phyloP scores from a whole-genome alignment of 2,113 vertebrate genomes.

The Thymallus thymallus region DNA sequence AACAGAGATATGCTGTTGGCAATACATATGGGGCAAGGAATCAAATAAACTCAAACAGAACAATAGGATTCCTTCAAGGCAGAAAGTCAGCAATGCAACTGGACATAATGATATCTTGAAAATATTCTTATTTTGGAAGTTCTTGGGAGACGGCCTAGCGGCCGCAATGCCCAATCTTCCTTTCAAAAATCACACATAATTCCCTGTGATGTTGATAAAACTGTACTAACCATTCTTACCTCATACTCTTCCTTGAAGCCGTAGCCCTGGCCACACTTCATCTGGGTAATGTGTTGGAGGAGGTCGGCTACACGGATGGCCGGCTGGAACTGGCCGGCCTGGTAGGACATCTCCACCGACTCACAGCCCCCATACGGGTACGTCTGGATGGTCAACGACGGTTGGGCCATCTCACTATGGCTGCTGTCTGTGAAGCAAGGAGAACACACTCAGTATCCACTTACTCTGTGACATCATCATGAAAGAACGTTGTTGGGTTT shows the following conservation, averaged over 20 bases:
- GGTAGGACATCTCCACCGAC: conserved; percentile 94
- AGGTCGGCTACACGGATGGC: conserved; percentile 95
- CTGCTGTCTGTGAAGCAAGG: conserved; percentile 77
- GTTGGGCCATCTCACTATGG: conserved; percentile 87
- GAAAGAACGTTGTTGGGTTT: too few species aligned
- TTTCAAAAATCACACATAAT: neutral
- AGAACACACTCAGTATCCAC: neutral
- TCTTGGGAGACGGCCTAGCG: too few species aligned
- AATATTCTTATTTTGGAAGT: too few species aligned
- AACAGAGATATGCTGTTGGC: neutral
- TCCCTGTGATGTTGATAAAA: neutral
- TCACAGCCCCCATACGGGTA: conserved; percentile 92
- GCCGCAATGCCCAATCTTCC: neutral
- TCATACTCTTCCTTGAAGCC: conserved; percentile 99
- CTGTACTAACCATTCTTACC: conserved; percentile 69
- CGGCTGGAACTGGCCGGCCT: conserved; percentile 91
- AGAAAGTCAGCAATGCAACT: too few species aligned
- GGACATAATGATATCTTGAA: too few species aligned
- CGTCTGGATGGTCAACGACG: conserved; percentile 91
- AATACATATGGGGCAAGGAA: neutral
- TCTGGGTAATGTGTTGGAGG: conserved; percentile 98
- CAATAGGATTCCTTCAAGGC: too few species aligned
- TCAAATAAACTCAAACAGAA: neutral
- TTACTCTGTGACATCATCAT: neutral
- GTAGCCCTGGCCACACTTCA: conserved; percentile 96